Conservation (phyloP, 1,140 invertebrate genomes). For the Drosophila pruinosa region DNA sequence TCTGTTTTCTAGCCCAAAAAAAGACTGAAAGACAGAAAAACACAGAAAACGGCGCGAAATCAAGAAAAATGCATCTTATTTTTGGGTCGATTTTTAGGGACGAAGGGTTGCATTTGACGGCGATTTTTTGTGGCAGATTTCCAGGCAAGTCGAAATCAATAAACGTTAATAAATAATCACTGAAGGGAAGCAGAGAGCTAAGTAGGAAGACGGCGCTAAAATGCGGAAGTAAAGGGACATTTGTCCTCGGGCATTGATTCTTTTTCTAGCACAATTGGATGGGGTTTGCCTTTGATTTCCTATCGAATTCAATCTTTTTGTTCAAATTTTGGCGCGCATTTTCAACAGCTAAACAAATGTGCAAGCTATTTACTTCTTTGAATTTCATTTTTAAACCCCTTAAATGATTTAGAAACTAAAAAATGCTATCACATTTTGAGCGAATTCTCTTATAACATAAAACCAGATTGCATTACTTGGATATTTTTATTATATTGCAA, state of each 20-base stretch:
- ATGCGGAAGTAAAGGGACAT: slow-evolving; percentile 71
- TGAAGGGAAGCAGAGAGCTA: slow-evolving; percentile 15
- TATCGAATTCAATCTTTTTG: slow-evolving; percentile 11
- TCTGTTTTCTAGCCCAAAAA: slow-evolving; percentile 38
- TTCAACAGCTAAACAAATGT: slow-evolving; percentile 11
- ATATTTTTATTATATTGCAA: too few species aligned
- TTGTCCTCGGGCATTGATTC: slow-evolving; percentile 55
- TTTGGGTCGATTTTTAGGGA: slow-evolving; percentile 8
- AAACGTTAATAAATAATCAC: slow-evolving; percentile 74
- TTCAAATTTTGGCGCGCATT: slow-evolving; percentile 33
- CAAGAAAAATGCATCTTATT: slow-evolving; percentile 65
- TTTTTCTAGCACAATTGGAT: slow-evolving; percentile 26
- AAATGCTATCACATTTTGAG: too few species aligned
- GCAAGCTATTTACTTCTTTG: background rate
- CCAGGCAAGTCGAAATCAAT: slow-evolving; percentile 71
- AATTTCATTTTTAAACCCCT: background rate
- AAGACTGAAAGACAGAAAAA: background rate
- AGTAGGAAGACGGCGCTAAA: slow-evolving; percentile 52
- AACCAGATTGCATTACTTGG: too few species aligned
- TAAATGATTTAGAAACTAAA: too few species aligned
- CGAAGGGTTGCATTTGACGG: slow-evolving; percentile 71
- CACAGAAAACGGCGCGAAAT: slow-evolving; percentile 54
- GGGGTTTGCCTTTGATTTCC: slow-evolving; percentile 42
- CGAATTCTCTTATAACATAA: too few species aligned
- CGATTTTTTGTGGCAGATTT: slow-evolving; percentile 68